Conservation (phyloP, 2,113 vertebrate species). For the Otolemur garnettii region DNA sequence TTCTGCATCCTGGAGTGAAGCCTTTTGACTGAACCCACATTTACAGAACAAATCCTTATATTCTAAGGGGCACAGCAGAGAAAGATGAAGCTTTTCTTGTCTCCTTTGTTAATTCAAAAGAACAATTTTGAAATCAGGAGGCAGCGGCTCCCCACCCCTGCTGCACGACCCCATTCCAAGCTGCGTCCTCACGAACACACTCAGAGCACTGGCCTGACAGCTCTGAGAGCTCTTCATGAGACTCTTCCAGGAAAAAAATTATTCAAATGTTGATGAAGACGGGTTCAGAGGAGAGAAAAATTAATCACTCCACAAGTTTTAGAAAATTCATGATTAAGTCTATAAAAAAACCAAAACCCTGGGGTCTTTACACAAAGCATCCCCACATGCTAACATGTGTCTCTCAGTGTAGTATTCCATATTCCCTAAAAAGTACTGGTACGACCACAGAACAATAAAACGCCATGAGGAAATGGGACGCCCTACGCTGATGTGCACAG, state of each 20-base stretch:
- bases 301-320: background rate
- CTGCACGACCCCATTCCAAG: too few relatives aligned
- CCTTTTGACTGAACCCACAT: too few relatives aligned
- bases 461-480: background rate
- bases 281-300: background rate
- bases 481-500: background rate
- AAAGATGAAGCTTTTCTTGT: too few relatives aligned
- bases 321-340: background rate
- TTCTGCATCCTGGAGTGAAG: too few relatives aligned
- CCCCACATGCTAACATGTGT: background rate
- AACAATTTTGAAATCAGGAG: too few relatives aligned
- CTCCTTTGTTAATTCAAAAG: too few relatives aligned
- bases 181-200: rapidly evolving
- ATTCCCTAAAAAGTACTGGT: background rate
- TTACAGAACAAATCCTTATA: too few relatives aligned
- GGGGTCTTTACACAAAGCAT: background rate
- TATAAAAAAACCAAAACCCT: background rate
- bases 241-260: background rate
- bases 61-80: too few relatives aligned
- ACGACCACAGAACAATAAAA: background rate
- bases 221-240: background rate
- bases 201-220: background rate
- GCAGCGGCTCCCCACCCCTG: too few relatives aligned
- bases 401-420: background rate
- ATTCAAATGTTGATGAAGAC: background rate